Evolutionary conservation across 1,140 invertebrate species (phyloP), one percentile per base, ranked within the genome.

Genomic region (Drosophila saltans): DNA sequence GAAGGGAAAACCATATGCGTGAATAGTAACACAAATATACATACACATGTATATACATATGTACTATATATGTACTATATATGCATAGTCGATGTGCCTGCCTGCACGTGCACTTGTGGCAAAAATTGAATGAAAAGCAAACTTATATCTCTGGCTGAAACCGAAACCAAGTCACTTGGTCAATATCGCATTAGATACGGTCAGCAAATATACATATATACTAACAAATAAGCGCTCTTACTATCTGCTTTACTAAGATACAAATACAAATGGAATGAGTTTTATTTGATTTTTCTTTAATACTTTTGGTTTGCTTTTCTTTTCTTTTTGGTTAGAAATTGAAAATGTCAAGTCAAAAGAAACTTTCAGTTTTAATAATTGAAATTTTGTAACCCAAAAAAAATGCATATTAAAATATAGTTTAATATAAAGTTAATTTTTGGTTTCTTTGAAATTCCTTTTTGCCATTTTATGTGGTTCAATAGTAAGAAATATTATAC

Each of bases 151-250:
- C 33, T 36, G 28, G 8, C 3, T 40, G 59, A 39, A 40, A 64
- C 24, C 24, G 45, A 65, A 73, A 72, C 56, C 73, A 40, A 79
- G 76, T 72, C 73, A 79, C 73, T 76, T 79, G 76, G 76, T 79
- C 76, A 79, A 76, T 79, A 79, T 68, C 76, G 75, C 66, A 72
- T 79, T 75, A 61, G 76, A 72, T 72, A 68, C 76, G 76, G 76
- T 79, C 76, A 75, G 63, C 48, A 68, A 68, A 75, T 68, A 65
- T 61, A 56, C 16, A 40, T 24, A 6, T 16, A 48, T 24, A 48
- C 45, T 24, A 48, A 45, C 28, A 30, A 30, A 30, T 4, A 30
- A 30, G 33, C 33, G 3, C 33, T 36, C 6, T 36, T 36, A 36
- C 28, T 36, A 36, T 36, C 1, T 36, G 33, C 33, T 36, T 7